These are phyloP conservation scores for Mus spicilegus DNA, from an alignment of 2,113 vertebrate genomes.

Conservation along the genomic window DNA sequence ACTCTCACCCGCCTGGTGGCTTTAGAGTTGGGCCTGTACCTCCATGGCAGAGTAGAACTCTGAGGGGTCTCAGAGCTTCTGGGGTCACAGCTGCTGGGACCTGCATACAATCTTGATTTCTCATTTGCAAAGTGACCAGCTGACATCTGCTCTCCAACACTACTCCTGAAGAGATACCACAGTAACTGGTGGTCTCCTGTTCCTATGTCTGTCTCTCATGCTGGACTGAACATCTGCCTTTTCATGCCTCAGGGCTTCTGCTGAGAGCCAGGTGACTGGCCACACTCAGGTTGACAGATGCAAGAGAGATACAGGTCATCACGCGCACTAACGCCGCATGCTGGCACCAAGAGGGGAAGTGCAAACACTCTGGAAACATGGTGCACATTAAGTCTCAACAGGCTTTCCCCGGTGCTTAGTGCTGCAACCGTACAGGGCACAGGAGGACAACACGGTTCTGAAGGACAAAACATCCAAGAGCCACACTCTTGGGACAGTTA, in stretches of 20 bases:
- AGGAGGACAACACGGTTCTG: background rate
- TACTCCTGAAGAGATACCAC: no score
- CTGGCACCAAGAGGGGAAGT: background rate
- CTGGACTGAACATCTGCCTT: background rate
- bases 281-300: background rate
- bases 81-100: background rate
- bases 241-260: background rate
- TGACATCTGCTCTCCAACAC: background rate
- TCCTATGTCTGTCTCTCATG: background rate
- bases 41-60: background rate
- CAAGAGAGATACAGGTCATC: background rate
- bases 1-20: background rate
- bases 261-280: background rate
- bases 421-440: background rate
- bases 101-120: background rate
- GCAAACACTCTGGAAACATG: background rate
- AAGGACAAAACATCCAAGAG: background rate
- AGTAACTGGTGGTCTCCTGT: background rate
- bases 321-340: fast-evolving
- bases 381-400: no score
- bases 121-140: no score
- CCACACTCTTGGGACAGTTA: background rate
- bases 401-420: background rate
- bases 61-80: background rate
- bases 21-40: background rate